Base-by-base conservation (phyloP, 1,140 invertebrate genomes). In the Leptinotarsa defecta region DNA sequence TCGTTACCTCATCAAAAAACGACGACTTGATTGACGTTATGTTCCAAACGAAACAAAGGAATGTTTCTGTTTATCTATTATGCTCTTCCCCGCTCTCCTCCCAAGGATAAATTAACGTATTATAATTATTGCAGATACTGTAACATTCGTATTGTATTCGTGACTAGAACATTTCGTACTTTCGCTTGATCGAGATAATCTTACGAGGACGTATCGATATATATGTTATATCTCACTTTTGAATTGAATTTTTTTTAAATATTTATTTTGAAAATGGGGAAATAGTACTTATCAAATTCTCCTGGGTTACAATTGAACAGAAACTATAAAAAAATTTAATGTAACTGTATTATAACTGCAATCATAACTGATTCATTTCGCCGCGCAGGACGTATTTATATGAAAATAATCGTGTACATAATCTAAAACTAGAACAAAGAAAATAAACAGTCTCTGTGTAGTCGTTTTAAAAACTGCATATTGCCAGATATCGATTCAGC, bases 111-210 rank as follows among this genome's bases (percentile, higher is more conserved):
- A 57, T 57, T 57, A 67, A 67, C 15, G 20, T 15, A 67, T 20
- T 22, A 24, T 67, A 67, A 67, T 67, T 34, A 34, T 34, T 67
- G 13, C 64, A 67, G 64, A 67, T 67, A 67, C 27, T 67, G 64
- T 67, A 67, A 57, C 52, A 57, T 57, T 57, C 52, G 52, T 57
- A 57, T 19, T 57, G 52, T 57, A 57, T 57, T 57, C 22, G 64
- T 67, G 64, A 67, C 64, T 67, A 13, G 17, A 34, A 34, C 24
- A 5, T 67, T 67, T 67, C 17, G 22, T 67, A 67, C 64, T 67
- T 67, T 67, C 64, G 20, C 22, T 67, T 15, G 52, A 15, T 57
- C 52, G 52, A n/a, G 15, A 17, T 57, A n/a, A 57, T 17, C 52
- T 17, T 57, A 57, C 52, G 52, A 57, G 52, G 52, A 57, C 17